These are phyloP conservation scores for Conomelus anceps DNA, from an alignment of 2,888 invertebrate genomes.

Conservation along the genomic window DNA sequence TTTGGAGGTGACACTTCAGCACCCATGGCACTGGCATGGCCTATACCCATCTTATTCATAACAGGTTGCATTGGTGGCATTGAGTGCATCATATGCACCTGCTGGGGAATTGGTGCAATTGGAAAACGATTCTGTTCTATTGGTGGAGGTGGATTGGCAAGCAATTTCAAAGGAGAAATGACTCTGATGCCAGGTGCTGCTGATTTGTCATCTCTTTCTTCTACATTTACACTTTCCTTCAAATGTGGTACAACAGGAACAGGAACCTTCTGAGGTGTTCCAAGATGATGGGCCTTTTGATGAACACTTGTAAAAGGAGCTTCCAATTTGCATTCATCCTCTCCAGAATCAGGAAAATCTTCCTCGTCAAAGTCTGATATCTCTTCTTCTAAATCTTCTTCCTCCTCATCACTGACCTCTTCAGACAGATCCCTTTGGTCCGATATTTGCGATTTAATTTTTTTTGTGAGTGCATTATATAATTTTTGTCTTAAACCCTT, in stretches of 20 bases:
- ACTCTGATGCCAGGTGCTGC: constrained; percentile 29
- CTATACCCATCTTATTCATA: constrained; percentile 22
- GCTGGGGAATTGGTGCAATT: background rate
- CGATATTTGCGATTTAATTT: background rate
- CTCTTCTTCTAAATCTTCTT: background rate
- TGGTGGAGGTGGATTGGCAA: constrained; percentile 27
- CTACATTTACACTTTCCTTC: constrained; percentile 38
- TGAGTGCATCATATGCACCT: background rate
- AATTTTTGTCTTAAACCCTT: background rate
- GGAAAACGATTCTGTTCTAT: background rate
- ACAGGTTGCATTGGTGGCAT: constrained; percentile 14
- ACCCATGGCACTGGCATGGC: constrained; percentile 36
- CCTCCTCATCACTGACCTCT: background rate
- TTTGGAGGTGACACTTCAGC: constrained; percentile 39
- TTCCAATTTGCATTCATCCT: constrained; percentile 14
- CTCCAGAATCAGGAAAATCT: background rate
- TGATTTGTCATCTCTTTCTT: constrained; percentile 41
- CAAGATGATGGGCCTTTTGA: background rate
- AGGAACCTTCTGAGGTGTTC: background rate
- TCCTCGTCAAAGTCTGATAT: constrained; percentile 4
- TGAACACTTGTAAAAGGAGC: background rate
- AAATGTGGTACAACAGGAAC: background rate
- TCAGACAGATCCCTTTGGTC: background rate
- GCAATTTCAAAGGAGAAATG: constrained; percentile 30
- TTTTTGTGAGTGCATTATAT: background rate